These are phyloP conservation scores for Varanus komodoensis DNA, from an alignment of 2,113 vertebrate genomes.

Conservation along the genomic window DNA sequence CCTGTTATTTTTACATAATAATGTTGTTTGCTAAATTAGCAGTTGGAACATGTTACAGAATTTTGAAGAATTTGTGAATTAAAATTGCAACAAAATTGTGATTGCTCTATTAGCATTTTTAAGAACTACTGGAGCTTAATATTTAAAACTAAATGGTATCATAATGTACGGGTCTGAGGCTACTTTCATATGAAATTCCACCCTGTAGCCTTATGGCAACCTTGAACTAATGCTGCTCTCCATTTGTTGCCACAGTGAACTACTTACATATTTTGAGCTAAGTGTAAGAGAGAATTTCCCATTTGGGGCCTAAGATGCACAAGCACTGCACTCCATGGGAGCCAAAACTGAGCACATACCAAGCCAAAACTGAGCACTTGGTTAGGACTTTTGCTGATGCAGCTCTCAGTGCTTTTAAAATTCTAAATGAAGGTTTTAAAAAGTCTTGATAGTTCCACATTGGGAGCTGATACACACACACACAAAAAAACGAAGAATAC, in stretches of 20 bases:
- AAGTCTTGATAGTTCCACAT: not conserved
- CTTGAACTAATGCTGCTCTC: not conserved
- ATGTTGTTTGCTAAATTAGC: conserved; percentile 59
- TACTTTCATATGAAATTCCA: conserved; percentile 16
- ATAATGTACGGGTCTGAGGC: conserved; percentile 37
- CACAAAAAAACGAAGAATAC: not conserved
- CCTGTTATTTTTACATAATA: conserved; percentile 58
- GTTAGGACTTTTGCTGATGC: not conserved
- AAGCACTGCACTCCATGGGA: not conserved
- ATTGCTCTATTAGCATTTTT: not conserved
- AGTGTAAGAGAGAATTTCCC: not conserved
- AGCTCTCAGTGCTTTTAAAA: not conserved
- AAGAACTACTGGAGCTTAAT: conserved; percentile 25
- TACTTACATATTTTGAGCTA: not conserved
- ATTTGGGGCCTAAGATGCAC: not conserved
- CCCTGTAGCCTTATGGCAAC: not conserved
- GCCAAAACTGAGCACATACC: not conserved
- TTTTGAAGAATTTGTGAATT: conserved; percentile 43
- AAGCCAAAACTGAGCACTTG: not conserved
- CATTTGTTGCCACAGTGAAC: not conserved
- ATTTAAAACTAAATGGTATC: conserved; percentile 24
- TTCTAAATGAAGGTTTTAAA: not conserved
- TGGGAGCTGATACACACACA: not conserved
- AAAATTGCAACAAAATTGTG: not conserved
- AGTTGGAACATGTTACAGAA: conserved; percentile 46